Evolutionary conservation across 2,797 vertebrate species (phyloP).

Genomic region (Pseudochirops cupreus): DNA sequence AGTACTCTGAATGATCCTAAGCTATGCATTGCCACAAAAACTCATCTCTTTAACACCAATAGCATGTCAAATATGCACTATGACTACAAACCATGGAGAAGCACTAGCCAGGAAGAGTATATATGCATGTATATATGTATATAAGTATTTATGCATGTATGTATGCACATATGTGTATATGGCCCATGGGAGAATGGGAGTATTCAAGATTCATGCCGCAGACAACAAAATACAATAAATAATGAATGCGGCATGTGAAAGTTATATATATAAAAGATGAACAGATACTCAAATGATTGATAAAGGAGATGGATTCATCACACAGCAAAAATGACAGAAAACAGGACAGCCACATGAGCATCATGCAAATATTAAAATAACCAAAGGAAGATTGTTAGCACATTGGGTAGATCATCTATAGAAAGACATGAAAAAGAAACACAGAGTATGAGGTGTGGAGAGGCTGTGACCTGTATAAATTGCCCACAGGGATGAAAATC

Average conservation of each 20-base stretch:
- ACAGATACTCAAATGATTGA: not conserved
- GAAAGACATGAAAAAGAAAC: not conserved
- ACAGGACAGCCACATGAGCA: not conserved
- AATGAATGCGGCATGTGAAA: not conserved
- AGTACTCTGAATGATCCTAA: not conserved
- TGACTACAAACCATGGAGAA: not conserved
- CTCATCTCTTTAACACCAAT: not conserved
- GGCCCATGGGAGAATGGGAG: not conserved
- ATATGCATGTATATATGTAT: not conserved
- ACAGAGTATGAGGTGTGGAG: not conserved
- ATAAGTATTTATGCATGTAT: not conserved
- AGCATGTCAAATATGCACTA: not conserved
- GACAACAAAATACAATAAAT: not conserved
- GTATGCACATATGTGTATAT: not conserved
- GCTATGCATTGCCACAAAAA: not conserved
- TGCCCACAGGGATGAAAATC: not conserved
- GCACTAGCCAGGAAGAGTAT: not conserved
- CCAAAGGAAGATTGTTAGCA: not conserved
- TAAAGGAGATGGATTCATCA: not conserved
- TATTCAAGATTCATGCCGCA: not conserved
- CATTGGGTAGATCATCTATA: too few species aligned
- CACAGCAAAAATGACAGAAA: not conserved
- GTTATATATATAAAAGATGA: not conserved
- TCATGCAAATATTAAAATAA: not conserved
- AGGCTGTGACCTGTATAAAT: not conserved